These are phyloP conservation scores for Phengaris alcon DNA, from an alignment of 2,888 invertebrate species.

Conservation along the genomic window DNA sequence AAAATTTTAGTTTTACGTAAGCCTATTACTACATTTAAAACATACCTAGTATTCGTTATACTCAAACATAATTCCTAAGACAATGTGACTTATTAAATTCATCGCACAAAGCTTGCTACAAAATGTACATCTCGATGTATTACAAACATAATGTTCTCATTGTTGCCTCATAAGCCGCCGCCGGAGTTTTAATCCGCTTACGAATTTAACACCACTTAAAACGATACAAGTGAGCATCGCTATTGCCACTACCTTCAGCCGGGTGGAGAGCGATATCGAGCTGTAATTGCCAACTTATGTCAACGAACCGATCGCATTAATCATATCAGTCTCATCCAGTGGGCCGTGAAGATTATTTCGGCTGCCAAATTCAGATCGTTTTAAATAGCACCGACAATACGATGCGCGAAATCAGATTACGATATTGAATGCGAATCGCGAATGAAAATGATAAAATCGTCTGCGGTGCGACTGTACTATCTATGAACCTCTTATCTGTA, in stretches of 20 bases:
- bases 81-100: slow-evolving; percentile 13
- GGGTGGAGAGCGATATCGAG: slow-evolving; percentile 46
- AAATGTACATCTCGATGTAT: slow-evolving; percentile 18
- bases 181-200: slow-evolving; percentile 27
- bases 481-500: slow-evolving; percentile 35
- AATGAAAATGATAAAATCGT: slow-evolving; percentile 71
- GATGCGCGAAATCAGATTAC: slow-evolving; percentile 68
- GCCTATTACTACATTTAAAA: not conserved
- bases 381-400: slow-evolving; percentile 53
- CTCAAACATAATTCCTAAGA: slow-evolving; percentile 6
- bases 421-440: slow-evolving; percentile 60
- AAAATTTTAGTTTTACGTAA: not conserved
- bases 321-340: slow-evolving; percentile 60
- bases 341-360: slow-evolving; percentile 66
- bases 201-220: slow-evolving; percentile 34
- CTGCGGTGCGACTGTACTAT: slow-evolving; percentile 52
- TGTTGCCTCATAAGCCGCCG: slow-evolving; percentile 24
- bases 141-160: slow-evolving; percentile 19
- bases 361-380: slow-evolving; percentile 60
- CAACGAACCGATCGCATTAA: slow-evolving; percentile 60
- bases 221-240: slow-evolving; percentile 31
- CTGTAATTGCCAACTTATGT: slow-evolving; percentile 72
- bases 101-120: slow-evolving; percentile 1
- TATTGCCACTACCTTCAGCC: slow-evolving; percentile 52
- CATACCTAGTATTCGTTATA: not conserved